A percentile compares a stretch with the other conserved stretches of the same genome.
phyloP scores from a whole-genome alignment of 2,797 vertebrate species.

The Octomys mimax region DNA sequence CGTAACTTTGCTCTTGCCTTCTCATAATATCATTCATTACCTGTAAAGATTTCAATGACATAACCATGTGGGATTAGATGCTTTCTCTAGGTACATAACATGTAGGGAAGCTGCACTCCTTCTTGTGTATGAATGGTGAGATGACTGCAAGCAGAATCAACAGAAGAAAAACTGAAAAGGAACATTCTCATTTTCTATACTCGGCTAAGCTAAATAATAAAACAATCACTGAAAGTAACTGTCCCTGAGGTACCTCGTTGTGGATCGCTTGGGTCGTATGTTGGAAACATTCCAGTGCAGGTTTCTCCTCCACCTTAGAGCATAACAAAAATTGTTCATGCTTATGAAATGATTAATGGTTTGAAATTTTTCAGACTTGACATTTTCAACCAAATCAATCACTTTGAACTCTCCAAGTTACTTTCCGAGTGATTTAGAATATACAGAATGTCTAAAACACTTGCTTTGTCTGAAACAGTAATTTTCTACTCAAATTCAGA shows the following conservation, averaged over 20 bases:
- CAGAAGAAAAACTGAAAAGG: not conserved
- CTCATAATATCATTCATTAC: not conserved
- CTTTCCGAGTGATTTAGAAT: conserved; percentile 51
- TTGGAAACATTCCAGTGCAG: not conserved
- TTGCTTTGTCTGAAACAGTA: conserved; percentile 66
- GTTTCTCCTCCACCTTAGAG: not conserved
- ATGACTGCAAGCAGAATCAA: not conserved
- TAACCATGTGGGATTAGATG: not conserved
- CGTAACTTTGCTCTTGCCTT: not conserved
- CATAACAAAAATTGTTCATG: conserved; percentile 24
- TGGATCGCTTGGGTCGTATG: not conserved
- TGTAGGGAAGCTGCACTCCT: not conserved
- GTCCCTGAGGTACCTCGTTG: accelerated
- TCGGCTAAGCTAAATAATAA: not conserved
- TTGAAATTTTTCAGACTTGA: conserved; percentile 57
- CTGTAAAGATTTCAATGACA: not conserved
- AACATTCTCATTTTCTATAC: not conserved
- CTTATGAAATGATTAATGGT: conserved; percentile 57
- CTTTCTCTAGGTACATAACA: not conserved
- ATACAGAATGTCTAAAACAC: conserved; percentile 58
- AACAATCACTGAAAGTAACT: not conserved
- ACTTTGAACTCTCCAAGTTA: conserved; percentile 1
- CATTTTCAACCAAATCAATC: conserved; percentile 68
- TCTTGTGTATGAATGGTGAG: not conserved
- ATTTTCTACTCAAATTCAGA: conserved; percentile 69